phyloP scores from a whole-genome alignment of 2,113 vertebrate species.

The Sciurus niger region DNA sequence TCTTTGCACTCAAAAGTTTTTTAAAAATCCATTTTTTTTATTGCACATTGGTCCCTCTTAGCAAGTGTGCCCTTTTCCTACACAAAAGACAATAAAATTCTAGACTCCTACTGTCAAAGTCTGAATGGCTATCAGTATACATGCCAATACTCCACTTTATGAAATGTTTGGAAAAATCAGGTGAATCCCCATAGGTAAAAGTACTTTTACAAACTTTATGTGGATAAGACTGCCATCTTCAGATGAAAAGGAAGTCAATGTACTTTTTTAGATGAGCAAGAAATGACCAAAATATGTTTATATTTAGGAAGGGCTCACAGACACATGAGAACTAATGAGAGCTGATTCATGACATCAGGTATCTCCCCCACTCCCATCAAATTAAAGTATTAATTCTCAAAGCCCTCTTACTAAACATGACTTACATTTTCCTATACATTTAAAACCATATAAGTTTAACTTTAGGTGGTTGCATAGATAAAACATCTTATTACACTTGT shows the following conservation, averaged over 20 bases:
- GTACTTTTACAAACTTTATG: background rate
- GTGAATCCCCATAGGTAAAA: background rate
- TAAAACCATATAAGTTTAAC: background rate
- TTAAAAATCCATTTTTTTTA: background rate
- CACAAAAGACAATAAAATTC: background rate
- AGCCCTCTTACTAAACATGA: background rate
- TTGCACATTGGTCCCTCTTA: background rate
- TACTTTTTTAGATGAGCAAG: background rate
- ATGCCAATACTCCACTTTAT: background rate
- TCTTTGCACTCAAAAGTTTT: background rate
- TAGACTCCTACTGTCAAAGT: background rate
- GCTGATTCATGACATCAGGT: background rate
- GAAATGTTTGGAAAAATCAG: background rate
- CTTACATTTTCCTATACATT: background rate
- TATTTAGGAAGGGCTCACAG: background rate
- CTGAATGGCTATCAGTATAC: background rate
- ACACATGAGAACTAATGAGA: background rate
- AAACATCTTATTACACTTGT: background rate
- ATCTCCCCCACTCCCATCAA: background rate
- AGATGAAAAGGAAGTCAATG: conserved; percentile 12
- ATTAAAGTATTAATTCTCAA: background rate
- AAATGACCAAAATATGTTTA: background rate
- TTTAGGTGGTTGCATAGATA: background rate
- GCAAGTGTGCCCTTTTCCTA: background rate
- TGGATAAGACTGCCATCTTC: background rate